Evolutionary conservation across 1,140 invertebrate species (phyloP).

Genomic region (Bilobella aurantiaca): DNA sequence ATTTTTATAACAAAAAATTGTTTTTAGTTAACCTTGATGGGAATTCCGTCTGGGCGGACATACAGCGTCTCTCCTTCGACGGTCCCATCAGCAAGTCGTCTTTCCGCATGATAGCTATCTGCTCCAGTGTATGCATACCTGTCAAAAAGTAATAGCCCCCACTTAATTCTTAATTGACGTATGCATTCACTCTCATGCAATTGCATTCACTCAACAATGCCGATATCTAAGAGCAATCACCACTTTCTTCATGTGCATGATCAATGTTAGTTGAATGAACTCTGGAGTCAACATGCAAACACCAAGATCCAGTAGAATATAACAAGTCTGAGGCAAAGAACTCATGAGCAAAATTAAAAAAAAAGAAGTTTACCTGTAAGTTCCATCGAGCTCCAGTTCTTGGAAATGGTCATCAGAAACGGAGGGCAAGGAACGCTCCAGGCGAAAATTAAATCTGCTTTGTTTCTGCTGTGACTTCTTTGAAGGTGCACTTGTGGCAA

Average conservation of each 20-base stretch:
- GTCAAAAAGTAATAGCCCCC: not conserved
- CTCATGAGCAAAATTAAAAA: not conserved
- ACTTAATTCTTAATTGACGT: no score
- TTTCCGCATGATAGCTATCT: conserved; percentile 29
- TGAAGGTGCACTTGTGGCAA: no score
- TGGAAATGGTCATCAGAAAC: conserved; percentile 21
- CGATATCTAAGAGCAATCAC: not conserved
- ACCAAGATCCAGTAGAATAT: no score
- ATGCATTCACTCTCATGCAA: no score
- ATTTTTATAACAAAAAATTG: not conserved
- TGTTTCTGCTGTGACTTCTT: not conserved
- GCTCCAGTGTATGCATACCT: conserved; percentile 35
- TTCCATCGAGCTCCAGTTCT: conserved; percentile 16
- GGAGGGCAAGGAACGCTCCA: conserved; percentile 13
- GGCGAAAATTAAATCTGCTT: not conserved
- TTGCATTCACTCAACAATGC: not conserved
- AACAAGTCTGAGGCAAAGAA: no score
- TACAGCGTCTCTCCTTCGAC: conserved; percentile 35
- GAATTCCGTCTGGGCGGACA: conserved; percentile 30
- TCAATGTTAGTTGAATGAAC: no score
- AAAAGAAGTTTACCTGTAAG: conserved; percentile 18
- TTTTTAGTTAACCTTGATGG: conserved; percentile 13
- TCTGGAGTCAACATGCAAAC: no score
- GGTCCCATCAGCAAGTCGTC: conserved; percentile 26
- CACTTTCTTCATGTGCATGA: no score